Evolutionary conservation across 2,888 invertebrate genomes (phyloP).

Genomic region (Philereme vetulata): DNA sequence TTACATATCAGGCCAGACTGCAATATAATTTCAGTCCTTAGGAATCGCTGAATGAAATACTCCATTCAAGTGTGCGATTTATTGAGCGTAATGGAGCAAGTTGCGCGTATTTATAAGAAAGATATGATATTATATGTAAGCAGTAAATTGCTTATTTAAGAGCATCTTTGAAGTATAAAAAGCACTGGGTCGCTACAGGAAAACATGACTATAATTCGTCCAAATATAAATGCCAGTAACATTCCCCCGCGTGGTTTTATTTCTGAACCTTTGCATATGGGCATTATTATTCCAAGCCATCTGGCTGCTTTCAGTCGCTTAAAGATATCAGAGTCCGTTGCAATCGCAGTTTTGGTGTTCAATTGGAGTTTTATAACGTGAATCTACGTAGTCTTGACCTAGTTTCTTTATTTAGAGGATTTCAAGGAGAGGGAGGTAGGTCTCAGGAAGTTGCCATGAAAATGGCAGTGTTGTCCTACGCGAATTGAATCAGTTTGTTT

Average conservation of each 20-base stretch:
- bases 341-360: slow-evolving; percentile 44
- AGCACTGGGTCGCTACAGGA: slow-evolving; percentile 47
- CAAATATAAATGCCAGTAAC: slow-evolving; percentile 68
- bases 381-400: slow-evolving; percentile 60
- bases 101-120: too few species aligned
- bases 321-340: slow-evolving; percentile 39
- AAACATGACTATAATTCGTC: slow-evolving; percentile 51
- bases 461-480: slow-evolving; percentile 10
- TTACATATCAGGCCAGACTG: not conserved
- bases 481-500: slow-evolving; percentile 12
- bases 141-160: not conserved
- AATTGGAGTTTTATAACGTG: slow-evolving; percentile 53
- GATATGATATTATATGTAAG: too few species aligned
- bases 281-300: slow-evolving; percentile 71
- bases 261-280: slow-evolving; percentile 71
- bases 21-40: not conserved
- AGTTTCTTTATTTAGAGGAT: slow-evolving; percentile 64
- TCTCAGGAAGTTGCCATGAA: slow-evolving; percentile 35
- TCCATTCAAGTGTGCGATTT: too few species aligned
- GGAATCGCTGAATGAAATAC: too few species aligned
- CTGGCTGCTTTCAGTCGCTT: slow-evolving; percentile 59
- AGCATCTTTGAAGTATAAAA: not conserved
- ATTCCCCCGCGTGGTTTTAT: slow-evolving; percentile 77
- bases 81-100: too few species aligned
- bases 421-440: slow-evolving; percentile 61